Evolutionary conservation across 2,888 invertebrate genomes (phyloP).

Genomic region (Danaus chrysippus): DNA sequence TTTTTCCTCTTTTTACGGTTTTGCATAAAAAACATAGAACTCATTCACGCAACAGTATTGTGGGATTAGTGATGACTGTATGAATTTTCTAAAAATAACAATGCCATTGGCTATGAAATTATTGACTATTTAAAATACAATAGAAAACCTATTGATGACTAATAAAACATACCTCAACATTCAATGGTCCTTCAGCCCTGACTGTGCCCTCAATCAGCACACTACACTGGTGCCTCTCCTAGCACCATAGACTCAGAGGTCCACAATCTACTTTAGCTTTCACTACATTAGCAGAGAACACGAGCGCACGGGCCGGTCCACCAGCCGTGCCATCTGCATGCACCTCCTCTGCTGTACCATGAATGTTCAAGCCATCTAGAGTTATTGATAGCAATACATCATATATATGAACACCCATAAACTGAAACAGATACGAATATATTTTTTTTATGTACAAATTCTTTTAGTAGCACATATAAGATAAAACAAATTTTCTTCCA

Average conservation of each 20-base stretch:
- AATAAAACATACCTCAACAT: slow-evolving; percentile 82
- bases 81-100: slow-evolving; percentile 79
- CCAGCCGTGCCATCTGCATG: slow-evolving; percentile 86
- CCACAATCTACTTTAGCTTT: slow-evolving; percentile 82
- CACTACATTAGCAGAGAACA: slow-evolving; percentile 85
- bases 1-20: slow-evolving; percentile 51
- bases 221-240: slow-evolving; percentile 85
- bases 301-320: slow-evolving; percentile 82
- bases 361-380: slow-evolving; percentile 80
- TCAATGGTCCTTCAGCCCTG: slow-evolving; percentile 90
- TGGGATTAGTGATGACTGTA: slow-evolving; percentile 79
- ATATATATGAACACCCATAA: slow-evolving; percentile 91
- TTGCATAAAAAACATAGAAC: slow-evolving; percentile 72
- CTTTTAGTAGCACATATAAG: not conserved
- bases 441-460: not conserved
- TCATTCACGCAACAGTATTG: slow-evolving; percentile 78
- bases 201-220: slow-evolving; percentile 87
- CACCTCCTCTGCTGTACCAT: slow-evolving; percentile 84
- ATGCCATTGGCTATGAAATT: not conserved
- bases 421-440: slow-evolving; percentile 68
- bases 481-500: not conserved
- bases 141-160: too few species aligned
- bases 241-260: slow-evolving; percentile 76
- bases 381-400: slow-evolving; percentile 79
- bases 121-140: not conserved